These are phyloP conservation scores for Nyctalus aviator DNA, from an alignment of 2,797 vertebrate genomes.

Conservation along the genomic window DNA sequence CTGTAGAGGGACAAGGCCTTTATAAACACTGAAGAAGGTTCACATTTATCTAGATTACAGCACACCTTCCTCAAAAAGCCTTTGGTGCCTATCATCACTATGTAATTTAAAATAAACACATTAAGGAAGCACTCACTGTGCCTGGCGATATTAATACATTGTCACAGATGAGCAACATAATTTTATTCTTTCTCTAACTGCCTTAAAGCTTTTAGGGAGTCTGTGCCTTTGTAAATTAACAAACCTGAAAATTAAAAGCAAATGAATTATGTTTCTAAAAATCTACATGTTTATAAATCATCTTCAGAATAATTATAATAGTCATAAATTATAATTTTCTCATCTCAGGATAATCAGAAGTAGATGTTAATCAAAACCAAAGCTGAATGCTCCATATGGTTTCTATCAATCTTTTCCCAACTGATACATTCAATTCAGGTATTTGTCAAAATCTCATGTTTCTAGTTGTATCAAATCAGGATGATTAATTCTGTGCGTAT, in stretches of 20 bases:
- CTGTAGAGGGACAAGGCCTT: not conserved
- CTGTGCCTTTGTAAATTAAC: constrained; percentile 65
- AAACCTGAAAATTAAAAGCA: constrained; percentile 69
- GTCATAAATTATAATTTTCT: constrained; percentile 63
- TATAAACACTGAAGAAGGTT: not conserved
- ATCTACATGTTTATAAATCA: constrained; percentile 65
- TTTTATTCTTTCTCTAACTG: constrained; percentile 60
- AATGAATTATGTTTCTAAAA: constrained; percentile 67
- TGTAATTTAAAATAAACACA: constrained; percentile 59
- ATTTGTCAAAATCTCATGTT: constrained; percentile 36
- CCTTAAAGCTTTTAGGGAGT: constrained; percentile 56
- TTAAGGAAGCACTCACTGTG: not conserved
- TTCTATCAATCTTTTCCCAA: constrained; percentile 46
- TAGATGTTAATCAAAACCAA: constrained; percentile 49
- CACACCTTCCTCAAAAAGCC: not conserved
- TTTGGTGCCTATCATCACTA: not conserved
- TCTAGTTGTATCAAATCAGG: constrained; percentile 23
- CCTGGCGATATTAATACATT: constrained; percentile 7
- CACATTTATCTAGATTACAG: not conserved
- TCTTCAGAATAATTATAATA: constrained; percentile 63
- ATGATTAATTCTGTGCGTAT: not conserved
- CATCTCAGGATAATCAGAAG: constrained; percentile 47
- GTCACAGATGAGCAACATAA: constrained; percentile 46
- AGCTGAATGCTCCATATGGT: constrained; percentile 20
- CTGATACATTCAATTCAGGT: not conserved